These are phyloP conservation scores for Glandiceps talaboti DNA, from an alignment of 53 echinoderm and acorn worm genomes.

Conservation along the genomic window DNA sequence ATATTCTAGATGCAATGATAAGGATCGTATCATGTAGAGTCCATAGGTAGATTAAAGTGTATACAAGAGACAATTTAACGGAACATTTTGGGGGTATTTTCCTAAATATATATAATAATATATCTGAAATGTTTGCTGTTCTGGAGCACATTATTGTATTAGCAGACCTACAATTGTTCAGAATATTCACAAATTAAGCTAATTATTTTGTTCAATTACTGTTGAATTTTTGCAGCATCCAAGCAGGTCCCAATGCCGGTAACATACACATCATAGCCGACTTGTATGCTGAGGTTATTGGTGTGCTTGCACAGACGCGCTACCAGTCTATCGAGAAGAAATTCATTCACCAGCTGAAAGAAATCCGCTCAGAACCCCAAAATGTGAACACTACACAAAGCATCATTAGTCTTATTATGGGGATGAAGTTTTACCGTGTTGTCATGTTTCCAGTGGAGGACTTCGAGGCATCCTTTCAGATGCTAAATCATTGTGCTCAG, in stretches of 20 bases:
- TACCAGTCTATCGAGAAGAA: constrained; percentile 78
- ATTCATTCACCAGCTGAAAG: constrained; percentile 81
- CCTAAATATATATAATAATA: too few species aligned
- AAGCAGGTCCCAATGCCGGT: constrained; percentile 83
- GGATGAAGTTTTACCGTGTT: constrained; percentile 96
- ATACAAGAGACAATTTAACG: too few species aligned
- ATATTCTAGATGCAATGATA: too few species aligned
- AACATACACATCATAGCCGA: constrained; percentile 98
- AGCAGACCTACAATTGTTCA: too few species aligned
- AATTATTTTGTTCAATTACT: too few species aligned
- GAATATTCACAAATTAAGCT: too few species aligned
- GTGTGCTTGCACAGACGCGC: constrained; percentile 71
- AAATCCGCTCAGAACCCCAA: constrained; percentile 89
- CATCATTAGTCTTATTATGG: constrained; percentile 98
- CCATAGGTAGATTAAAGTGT: too few species aligned
- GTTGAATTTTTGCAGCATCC: too few species aligned
- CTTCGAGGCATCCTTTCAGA: constrained; percentile 88
- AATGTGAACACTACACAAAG: constrained; percentile 82
- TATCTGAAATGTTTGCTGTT: too few species aligned
- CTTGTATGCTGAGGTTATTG: constrained; percentile 91
- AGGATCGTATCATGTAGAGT: too few species aligned
- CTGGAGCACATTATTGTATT: too few species aligned
- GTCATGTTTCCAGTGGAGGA: constrained; percentile 93
- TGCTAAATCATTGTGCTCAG: constrained; percentile 93
- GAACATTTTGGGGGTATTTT: too few species aligned